Conservation (phyloP, 2,113 vertebrate species). For the Cavia aperea region DNA sequence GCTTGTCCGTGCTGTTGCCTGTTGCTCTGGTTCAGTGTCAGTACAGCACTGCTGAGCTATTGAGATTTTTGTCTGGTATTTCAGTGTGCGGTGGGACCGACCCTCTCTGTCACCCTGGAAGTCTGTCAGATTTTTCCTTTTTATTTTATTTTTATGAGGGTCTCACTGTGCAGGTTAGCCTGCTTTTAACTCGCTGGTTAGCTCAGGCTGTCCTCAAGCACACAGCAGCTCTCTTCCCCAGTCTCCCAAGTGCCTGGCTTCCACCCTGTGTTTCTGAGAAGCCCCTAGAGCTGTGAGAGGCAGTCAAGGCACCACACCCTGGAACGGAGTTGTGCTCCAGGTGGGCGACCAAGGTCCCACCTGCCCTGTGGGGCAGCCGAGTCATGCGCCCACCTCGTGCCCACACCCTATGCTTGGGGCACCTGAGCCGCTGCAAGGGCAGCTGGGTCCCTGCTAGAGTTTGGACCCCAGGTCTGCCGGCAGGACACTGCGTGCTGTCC, state of each 20-base stretch:
- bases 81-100: background rate
- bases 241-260: background rate
- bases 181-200: background rate
- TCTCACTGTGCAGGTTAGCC: background rate
- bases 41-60: fast-evolving
- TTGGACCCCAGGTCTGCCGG: background rate
- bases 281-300: background rate
- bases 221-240: background rate
- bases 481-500: background rate
- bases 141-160: background rate
- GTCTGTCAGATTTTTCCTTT: background rate
- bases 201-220: background rate
- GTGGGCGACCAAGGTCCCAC: no score
- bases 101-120: background rate
- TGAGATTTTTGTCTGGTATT: background rate
- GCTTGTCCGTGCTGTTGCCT: background rate
- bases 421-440: no score
- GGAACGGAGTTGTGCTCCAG: background rate
- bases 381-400: fast-evolving
- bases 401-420: no score
- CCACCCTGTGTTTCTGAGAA: background rate
- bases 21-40: background rate
- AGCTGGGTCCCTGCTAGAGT: no score
- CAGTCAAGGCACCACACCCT: fast-evolving
- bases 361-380: background rate